Evolutionary conservation across 2,113 vertebrate genomes (phyloP).

Genomic region (Sorex araneus): DNA sequence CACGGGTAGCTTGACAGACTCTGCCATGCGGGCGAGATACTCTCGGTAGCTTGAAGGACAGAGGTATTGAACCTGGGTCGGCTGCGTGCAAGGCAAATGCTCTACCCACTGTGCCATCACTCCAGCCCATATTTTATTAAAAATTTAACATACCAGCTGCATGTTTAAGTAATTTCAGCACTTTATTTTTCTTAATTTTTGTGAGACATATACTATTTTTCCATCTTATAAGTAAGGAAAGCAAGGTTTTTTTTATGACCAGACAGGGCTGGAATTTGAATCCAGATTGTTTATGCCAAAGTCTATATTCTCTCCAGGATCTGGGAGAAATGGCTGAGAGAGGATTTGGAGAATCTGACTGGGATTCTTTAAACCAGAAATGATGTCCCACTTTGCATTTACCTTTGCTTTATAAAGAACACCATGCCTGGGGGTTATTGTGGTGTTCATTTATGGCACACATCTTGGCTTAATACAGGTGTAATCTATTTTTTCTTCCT

Average conservation of each 20-base stretch:
- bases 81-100: background rate
- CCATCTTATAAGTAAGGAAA: background rate
- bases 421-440: background rate
- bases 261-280: background rate
- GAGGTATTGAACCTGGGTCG: too few relatives aligned
- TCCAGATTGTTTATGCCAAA: background rate
- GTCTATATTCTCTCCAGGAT: background rate
- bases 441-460: background rate
- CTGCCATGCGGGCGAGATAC: too few relatives aligned
- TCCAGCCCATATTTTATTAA: too few relatives aligned
- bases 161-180: background rate
- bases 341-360: background rate
- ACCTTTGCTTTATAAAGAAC: constrained; percentile 35
- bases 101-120: too few relatives aligned
- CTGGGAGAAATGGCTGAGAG: background rate
- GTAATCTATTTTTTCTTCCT: background rate
- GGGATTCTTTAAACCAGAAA: background rate
- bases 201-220: background rate
- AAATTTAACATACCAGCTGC: background rate
- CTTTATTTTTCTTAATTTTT: background rate
- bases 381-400: background rate
- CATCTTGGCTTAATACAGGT: background rate
- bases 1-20: too few relatives aligned
- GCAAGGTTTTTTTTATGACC: background rate
- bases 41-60: too few relatives aligned